Evolutionary conservation across 2,888 invertebrate genomes (phyloP).

Genomic region (Exephanes ischioxanthus): DNA sequence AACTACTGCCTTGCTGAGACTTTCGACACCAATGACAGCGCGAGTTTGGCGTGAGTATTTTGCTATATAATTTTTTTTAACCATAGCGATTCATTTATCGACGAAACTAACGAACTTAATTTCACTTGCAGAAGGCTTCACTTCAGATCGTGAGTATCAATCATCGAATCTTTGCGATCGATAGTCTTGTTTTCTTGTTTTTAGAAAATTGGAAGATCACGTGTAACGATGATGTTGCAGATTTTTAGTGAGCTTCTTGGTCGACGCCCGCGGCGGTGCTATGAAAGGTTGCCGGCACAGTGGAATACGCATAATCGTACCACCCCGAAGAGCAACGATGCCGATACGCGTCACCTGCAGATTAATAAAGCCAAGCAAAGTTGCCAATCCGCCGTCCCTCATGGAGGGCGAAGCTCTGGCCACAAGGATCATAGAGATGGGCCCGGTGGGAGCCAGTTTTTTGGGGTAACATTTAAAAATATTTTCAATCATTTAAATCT

Average conservation of each 20-base stretch:
- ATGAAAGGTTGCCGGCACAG: conserved; percentile 99
- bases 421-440: conserved; percentile 96
- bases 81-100: conserved; percentile 36
- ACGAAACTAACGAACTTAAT: conserved; percentile 33
- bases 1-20: conserved; percentile 83
- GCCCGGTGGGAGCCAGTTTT: conserved; percentile 98
- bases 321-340: conserved; percentile 97
- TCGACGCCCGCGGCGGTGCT: conserved; percentile 99
- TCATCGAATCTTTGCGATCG: neutral
- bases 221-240: conserved; percentile 84
- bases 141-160: conserved; percentile 82
- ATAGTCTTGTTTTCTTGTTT: neutral
- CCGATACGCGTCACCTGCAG: conserved; percentile 99
- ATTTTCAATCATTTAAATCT: too few species aligned
- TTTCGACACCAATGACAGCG: conserved; percentile 82
- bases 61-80: neutral
- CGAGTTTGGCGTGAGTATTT: conserved; percentile 78
- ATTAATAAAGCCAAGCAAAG: conserved; percentile 91
- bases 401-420: conserved; percentile 99
- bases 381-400: conserved; percentile 96
- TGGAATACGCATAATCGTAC: conserved; percentile 98
- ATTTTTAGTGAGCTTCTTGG: conserved; percentile 99
- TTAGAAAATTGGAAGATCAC: neutral
- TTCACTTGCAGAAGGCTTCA: conserved; percentile 79
- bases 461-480: conserved; percentile 87